Evolutionary conservation across 2,113 vertebrate species (phyloP).

Genomic region (Microcebus griseorufus): DNA sequence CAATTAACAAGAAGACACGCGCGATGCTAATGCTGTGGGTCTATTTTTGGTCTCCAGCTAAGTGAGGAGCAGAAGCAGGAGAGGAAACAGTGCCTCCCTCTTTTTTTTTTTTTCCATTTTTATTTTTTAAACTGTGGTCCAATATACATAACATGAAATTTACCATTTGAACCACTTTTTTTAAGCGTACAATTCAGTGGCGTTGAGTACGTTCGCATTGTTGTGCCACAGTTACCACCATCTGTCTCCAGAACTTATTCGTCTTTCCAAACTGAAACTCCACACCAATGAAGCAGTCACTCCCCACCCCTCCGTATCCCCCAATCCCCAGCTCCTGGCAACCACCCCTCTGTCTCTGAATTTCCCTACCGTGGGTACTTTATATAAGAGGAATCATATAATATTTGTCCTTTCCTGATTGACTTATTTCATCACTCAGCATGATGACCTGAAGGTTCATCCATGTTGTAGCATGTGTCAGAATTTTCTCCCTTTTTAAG

Average conservation of each 20-base stretch:
- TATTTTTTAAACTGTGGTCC: conserved; percentile 2
- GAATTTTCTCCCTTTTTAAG: neutral
- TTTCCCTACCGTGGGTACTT: neutral
- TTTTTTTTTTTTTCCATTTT: neutral
- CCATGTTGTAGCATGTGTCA: neutral
- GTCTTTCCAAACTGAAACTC: neutral
- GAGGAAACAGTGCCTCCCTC: conserved; percentile 43
- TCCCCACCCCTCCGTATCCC: rapidly evolving
- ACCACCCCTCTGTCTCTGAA: neutral
- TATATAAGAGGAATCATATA: neutral
- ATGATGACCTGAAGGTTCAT: neutral
- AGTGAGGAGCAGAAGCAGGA: conserved; percentile 77
- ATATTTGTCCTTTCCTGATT: neutral
- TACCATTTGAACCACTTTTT: conserved; percentile 32
- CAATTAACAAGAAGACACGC: conserved; percentile 87
- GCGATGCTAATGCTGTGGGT: conserved; percentile 75
- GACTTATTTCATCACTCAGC: neutral
- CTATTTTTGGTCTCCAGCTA: conserved; percentile 86
- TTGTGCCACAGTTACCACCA: too few relatives aligned
- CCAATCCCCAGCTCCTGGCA: neutral
- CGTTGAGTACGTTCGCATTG: rapidly evolving
- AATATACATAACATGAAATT: neutral
- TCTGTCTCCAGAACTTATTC: neutral
- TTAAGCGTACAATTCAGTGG: neutral
- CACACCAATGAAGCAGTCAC: neutral